These are phyloP conservation scores for Cotesia glomerata DNA, from an alignment of 1,140 invertebrate genomes.

Conservation along the genomic window DNA sequence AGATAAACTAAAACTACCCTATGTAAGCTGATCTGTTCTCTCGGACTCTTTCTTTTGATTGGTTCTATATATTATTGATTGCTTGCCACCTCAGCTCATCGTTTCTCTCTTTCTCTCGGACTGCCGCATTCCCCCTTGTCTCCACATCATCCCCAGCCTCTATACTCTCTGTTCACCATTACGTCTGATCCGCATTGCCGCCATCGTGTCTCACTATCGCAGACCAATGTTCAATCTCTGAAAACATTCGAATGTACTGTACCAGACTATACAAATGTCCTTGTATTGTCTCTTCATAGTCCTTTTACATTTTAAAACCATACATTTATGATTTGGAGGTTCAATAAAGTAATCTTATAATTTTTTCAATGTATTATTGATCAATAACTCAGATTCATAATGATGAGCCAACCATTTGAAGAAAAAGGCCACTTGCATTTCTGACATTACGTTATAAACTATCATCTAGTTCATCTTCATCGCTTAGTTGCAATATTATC, in stretches of 20 bases:
- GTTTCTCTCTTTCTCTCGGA: constrained; percentile 29
- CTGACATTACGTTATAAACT: neutral
- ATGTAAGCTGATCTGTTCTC: neutral
- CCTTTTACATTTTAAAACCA: too few species aligned
- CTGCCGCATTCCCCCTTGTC: constrained; percentile 20
- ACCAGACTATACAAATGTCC: neutral
- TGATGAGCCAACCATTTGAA: constrained; percentile 2
- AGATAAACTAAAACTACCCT: neutral
- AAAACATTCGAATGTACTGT: neutral
- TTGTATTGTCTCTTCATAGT: neutral
- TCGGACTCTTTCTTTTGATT: constrained; percentile 18
- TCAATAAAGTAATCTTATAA: too few species aligned
- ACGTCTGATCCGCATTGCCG: neutral
- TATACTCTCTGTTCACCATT: neutral
- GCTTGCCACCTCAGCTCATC: constrained; percentile 59
- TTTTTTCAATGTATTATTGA: too few species aligned
- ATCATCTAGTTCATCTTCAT: neutral
- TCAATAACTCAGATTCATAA: constrained; percentile 1
- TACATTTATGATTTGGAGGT: too few species aligned
- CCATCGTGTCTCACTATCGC: constrained; percentile 16
- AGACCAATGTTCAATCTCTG: constrained; percentile 20
- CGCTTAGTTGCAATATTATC: neutral
- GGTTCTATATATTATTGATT: constrained; percentile 64
- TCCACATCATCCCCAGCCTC: constrained; percentile 11
- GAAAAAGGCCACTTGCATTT: neutral